Evolutionary conservation across 2,888 invertebrate genomes (phyloP).

Genomic region (Ennomos quercinarius): DNA sequence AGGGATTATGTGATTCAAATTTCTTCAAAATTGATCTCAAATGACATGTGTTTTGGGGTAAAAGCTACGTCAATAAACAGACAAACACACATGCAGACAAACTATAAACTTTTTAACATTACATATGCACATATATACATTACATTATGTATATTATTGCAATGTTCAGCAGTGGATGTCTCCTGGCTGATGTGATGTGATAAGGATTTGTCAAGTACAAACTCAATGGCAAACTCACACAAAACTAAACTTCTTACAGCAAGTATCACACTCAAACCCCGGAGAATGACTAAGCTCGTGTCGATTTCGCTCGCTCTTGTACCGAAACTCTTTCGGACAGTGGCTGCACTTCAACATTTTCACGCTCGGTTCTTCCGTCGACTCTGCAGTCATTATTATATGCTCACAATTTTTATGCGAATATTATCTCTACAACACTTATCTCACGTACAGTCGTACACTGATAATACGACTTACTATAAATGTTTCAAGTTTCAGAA

Average conservation of each 20-base stretch:
- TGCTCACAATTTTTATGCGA: slow-evolving; percentile 4
- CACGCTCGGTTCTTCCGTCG: slow-evolving; percentile 15
- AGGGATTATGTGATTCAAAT: no score
- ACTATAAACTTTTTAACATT: no score
- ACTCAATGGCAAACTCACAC: slow-evolving; percentile 60
- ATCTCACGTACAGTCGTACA: slow-evolving; percentile 24
- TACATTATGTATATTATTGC: no score
- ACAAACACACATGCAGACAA: no score
- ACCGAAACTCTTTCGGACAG: slow-evolving; percentile 72
- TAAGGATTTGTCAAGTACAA: background rate
- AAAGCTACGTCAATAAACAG: no score
- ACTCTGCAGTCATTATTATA: slow-evolving; percentile 21
- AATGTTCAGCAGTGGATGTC: no score
- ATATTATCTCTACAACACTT: slow-evolving; percentile 8
- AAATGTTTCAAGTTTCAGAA: no score
- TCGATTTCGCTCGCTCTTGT: slow-evolving; percentile 73
- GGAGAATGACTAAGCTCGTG: slow-evolving; percentile 75
- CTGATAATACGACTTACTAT: slow-evolving; percentile 2
- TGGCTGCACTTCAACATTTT: slow-evolving; percentile 56
- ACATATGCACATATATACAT: no score
- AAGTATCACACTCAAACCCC: slow-evolving; percentile 70
- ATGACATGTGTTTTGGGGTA: no score
- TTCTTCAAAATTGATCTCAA: no score
- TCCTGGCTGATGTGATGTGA: no score
- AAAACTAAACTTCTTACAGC: slow-evolving; percentile 78